Evolutionary conservation across 2,797 vertebrate genomes (phyloP).

Genomic region (Furcifer pardalis): DNA sequence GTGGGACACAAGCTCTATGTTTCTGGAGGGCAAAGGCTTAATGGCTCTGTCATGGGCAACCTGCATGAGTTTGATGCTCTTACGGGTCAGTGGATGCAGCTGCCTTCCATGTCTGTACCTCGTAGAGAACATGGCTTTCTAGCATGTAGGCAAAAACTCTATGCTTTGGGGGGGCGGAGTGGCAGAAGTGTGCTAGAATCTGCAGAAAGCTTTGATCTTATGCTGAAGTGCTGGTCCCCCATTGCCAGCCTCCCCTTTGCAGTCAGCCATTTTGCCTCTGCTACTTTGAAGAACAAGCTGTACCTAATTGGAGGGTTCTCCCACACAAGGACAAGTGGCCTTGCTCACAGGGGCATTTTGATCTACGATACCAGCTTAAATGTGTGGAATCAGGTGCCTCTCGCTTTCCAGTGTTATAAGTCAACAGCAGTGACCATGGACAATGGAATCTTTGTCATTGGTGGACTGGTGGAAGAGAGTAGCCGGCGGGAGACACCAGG

Average conservation of each 20-base stretch:
- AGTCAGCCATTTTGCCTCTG: slow-evolving; percentile 81
- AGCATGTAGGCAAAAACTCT: slow-evolving; percentile 77
- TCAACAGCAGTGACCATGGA: slow-evolving; percentile 84
- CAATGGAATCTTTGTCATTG: slow-evolving; percentile 84
- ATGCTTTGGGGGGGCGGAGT: slow-evolving; percentile 83
- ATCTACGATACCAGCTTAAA: slow-evolving; percentile 82
- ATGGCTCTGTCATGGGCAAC: slow-evolving; percentile 78
- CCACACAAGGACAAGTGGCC: slow-evolving; percentile 73
- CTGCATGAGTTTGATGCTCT: slow-evolving; percentile 87
- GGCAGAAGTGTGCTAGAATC: slow-evolving; percentile 79
- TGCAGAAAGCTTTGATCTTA: slow-evolving; percentile 81
- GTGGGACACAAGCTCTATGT: slow-evolving; percentile 82
- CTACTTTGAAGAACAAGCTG: slow-evolving; percentile 78
- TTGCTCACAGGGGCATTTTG: slow-evolving; percentile 82
- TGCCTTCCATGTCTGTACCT: slow-evolving; percentile 78
- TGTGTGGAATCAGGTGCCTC: slow-evolving; percentile 81
- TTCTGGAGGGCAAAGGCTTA: slow-evolving; percentile 78
- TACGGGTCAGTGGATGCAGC: slow-evolving; percentile 80
- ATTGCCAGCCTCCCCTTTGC: slow-evolving; percentile 77
- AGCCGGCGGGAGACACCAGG: slow-evolving; percentile 68
- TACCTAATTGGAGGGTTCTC: slow-evolving; percentile 86
- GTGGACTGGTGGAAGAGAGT: slow-evolving; percentile 82
- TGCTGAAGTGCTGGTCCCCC: slow-evolving; percentile 66
- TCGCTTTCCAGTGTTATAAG: slow-evolving; percentile 83
- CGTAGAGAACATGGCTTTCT: slow-evolving; percentile 83